Conservation (phyloP, 1,140 invertebrate species). For the Neodiprion pinetum region DNA sequence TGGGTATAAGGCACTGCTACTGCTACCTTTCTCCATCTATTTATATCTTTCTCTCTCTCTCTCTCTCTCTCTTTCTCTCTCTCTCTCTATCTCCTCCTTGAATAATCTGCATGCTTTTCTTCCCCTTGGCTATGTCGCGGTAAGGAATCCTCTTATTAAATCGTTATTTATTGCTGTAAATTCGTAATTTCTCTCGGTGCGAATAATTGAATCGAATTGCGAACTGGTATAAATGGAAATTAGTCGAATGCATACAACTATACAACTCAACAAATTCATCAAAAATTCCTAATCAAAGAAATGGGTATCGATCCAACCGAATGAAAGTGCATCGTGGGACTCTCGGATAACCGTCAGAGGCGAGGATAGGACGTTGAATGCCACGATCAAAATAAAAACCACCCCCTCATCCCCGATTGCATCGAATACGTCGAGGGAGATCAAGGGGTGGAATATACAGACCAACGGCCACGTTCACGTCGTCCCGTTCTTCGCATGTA, state of each 20-base stretch:
- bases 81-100: background rate
- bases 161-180: conserved; percentile 5
- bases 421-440: no score
- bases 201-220: conserved; percentile 1
- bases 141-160: conserved; percentile 6
- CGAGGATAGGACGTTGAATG: no score
- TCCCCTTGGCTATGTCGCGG: background rate
- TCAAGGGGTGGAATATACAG: no score
- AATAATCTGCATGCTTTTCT: conserved; percentile 1
- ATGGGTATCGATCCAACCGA: no score
- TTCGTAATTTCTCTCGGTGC: background rate
- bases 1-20: background rate
- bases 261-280: background rate
- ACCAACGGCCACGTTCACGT: no score
- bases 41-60: background rate
- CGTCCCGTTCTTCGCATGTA: no score
- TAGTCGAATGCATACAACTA: background rate
- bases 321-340: no score
- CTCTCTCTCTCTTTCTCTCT: background rate
- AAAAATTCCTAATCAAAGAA: background rate
- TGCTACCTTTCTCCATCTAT: background rate
- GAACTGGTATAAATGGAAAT: conserved; percentile 3
- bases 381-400: no score
- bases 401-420: no score
- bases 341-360: no score